These are phyloP conservation scores for Podocnemis expansa DNA, from an alignment of 2,113 vertebrate species.

Conservation along the genomic window DNA sequence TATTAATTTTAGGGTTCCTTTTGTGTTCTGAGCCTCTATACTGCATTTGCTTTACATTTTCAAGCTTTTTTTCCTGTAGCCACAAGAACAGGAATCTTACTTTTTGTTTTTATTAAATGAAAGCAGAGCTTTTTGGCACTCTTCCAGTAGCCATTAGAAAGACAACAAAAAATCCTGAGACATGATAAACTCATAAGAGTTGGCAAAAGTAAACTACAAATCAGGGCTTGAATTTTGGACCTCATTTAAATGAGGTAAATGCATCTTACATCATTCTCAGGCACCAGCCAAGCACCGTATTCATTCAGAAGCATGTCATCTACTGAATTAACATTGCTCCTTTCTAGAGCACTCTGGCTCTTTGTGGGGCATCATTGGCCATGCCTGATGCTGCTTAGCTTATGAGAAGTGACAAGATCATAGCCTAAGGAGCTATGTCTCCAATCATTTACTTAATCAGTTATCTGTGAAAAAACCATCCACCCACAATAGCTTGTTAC, in stretches of 20 bases:
- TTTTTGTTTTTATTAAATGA: neutral
- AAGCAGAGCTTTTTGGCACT: constrained; percentile 27
- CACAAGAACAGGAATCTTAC: neutral
- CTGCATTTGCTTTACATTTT: constrained; percentile 15
- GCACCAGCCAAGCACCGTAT: neutral
- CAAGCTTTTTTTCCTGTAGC: neutral
- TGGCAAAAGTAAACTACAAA: neutral
- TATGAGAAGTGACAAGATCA: constrained; percentile 23
- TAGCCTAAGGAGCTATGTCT: neutral
- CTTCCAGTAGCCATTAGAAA: neutral
- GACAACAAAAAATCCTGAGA: neutral
- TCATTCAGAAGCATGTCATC: neutral
- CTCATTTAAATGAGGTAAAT: neutral
- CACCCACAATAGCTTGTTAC: neutral
- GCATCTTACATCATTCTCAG: neutral
- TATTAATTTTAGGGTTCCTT: constrained; percentile 22
- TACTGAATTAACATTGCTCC: neutral
- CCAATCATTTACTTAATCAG: constrained; percentile 11
- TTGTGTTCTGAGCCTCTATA: constrained; percentile 20
- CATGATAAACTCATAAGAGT: neutral
- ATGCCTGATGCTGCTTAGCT: neutral
- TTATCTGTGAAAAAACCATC: neutral
- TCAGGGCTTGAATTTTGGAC: neutral
- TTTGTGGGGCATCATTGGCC: neutral
- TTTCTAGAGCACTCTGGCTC: neutral